phyloP scores from a whole-genome alignment of 1,140 invertebrate species.

The Drosophila chauvacae region DNA sequence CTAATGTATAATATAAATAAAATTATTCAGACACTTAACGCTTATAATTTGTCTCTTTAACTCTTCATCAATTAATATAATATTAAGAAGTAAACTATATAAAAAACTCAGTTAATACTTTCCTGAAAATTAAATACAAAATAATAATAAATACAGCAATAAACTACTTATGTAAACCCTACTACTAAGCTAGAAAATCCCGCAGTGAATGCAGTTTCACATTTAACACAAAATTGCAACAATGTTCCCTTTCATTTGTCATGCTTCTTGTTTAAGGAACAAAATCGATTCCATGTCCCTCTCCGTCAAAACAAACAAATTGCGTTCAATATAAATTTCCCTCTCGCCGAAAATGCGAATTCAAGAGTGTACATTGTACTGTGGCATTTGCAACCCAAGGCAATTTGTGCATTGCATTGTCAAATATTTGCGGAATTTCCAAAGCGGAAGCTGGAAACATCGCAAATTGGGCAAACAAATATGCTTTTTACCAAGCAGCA shows the following conservation, averaged over 20 bases:
- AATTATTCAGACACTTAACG: no score
- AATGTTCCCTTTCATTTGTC: not conserved
- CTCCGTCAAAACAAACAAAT: conserved; percentile 37
- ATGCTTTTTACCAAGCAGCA: conserved; percentile 21
- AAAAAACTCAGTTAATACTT: no score
- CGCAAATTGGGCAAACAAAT: conserved; percentile 54
- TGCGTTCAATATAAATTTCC: conserved; percentile 42
- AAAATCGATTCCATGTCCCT: conserved; percentile 28
- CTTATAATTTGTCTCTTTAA: no score
- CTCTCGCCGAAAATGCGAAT: conserved; percentile 18
- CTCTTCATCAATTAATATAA: no score
- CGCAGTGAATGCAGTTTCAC: not conserved
- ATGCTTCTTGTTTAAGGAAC: conserved; percentile 6
- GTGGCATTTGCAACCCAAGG: conserved; percentile 29
- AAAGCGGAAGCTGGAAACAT: conserved; percentile 24
- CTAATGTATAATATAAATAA: no score
- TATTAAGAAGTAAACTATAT: no score
- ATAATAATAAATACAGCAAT: not conserved
- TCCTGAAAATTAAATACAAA: not conserved
- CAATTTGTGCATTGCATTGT: conserved; percentile 54
- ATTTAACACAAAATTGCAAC: not conserved
- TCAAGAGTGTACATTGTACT: conserved; percentile 13
- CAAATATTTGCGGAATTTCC: conserved; percentile 62
- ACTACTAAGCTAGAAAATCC: not conserved
- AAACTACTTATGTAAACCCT: not conserved